Evolutionary conservation across 2,113 vertebrate species (phyloP), one percentile per base, ranked within the genome.

Genomic region (Anarhynchus alexandrinus): DNA sequence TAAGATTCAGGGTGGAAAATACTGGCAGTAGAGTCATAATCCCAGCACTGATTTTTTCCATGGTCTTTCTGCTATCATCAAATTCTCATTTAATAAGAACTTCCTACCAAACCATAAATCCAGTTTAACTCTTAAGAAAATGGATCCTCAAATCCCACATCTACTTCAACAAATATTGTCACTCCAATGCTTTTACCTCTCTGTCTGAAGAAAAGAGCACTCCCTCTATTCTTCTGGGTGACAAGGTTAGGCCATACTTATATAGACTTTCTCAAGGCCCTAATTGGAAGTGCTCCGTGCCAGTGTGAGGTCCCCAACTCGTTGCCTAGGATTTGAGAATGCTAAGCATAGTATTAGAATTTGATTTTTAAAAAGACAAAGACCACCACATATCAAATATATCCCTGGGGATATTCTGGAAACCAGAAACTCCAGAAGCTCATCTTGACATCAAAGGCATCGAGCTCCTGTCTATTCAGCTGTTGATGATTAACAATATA

Each of bases 361-460:
- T 32, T 45, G 47, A 73, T 86, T 95, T 92, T 93, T 61, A 70
- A 94, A 59, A 89, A 38, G 94, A 93, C 74, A 88, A 81, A 86
- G 76, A 80, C 10, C 9, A 82, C 30, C 32, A 57, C 20, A 30
- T 76, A 95, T 66, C 81, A 82, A 85, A 82, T 79, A 84, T 12
- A 94, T 65, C 81, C 88, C 88, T 17, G 11, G 69, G 69, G 91
- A 94, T 65, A 89, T 58, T 94, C 86, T 89, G 61, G 61, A 95
- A 97, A 93, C 34, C 55, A 88, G 86, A 96, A 96, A 91, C 90
- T 90, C 86, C 76, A 92, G 77, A 71, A 93, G 45, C 61, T 93
- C 5, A 0, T 78, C 42, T 47, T 61, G 58, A 91, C 84, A 93
- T 97, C 86, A 95, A 88, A 96, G 66, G 5, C 52, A 54, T 76